These are phyloP conservation scores for Drosophila sechellia DNA, from an alignment of 1,140 invertebrate genomes.

Conservation along the genomic window DNA sequence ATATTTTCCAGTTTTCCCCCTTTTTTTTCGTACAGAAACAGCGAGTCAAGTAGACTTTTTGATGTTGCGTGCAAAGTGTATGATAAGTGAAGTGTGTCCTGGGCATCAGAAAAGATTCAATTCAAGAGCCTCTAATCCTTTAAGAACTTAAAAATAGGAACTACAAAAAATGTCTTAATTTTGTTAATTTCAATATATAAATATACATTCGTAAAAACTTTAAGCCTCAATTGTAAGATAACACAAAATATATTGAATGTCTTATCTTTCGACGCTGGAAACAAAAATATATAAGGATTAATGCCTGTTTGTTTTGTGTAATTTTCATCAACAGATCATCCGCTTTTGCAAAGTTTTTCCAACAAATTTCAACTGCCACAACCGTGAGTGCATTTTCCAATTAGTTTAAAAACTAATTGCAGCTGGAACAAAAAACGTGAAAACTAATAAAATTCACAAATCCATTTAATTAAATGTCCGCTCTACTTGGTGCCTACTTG, in stretches of 20 bases:
- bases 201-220: neutral
- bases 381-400: constrained; percentile 17
- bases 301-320: neutral
- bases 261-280: too few relatives aligned
- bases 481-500: neutral
- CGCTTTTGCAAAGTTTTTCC: constrained; percentile 16
- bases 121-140: neutral
- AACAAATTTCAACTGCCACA: constrained; percentile 33
- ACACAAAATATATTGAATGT: too few relatives aligned
- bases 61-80: constrained; percentile 46
- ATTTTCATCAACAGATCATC: constrained; percentile 2
- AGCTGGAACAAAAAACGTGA: constrained; percentile 20
- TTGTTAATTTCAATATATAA: neutral
- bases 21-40: constrained; percentile 25
- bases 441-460: constrained; percentile 10
- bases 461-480: constrained; percentile 21
- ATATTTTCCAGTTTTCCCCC: constrained; percentile 44
- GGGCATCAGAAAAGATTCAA: neutral
- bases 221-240: too few relatives aligned
- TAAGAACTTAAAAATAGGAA: too few relatives aligned
- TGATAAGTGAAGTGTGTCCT: constrained; percentile 32
- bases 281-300: neutral
- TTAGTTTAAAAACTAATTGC: constrained; percentile 28
- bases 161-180: too few relatives aligned
- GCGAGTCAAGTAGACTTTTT: constrained; percentile 34